phyloP scores from a whole-genome alignment of 2,888 invertebrate genomes.

The Pachymerium ferrugineum region DNA sequence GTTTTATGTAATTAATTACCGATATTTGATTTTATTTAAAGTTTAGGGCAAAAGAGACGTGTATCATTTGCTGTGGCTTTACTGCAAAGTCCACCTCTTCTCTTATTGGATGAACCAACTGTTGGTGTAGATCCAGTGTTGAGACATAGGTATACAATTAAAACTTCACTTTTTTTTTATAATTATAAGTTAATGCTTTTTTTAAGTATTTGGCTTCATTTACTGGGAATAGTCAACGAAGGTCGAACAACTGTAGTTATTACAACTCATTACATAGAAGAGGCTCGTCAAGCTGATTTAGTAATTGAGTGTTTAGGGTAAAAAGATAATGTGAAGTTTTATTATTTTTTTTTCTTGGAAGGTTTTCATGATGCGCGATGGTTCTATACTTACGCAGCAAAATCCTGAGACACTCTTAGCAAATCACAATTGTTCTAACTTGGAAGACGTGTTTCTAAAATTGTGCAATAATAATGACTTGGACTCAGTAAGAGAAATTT shows the following conservation, averaged over 20 bases:
- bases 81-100: constrained; percentile 84
- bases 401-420: constrained; percentile 43
- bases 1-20: constrained; percentile 31
- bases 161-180: too few species aligned
- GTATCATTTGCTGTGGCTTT: constrained; percentile 88
- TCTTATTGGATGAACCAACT: constrained; percentile 88
- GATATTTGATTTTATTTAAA: constrained; percentile 45
- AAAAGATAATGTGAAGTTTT: background rate
- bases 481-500: background rate
- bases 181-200: background rate
- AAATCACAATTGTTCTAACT: constrained; percentile 41
- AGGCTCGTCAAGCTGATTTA: constrained; percentile 70
- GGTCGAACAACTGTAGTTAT: too few species aligned
- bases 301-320: constrained; percentile 50
- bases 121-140: constrained; percentile 88
- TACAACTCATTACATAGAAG: too few species aligned
- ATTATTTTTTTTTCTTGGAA: background rate
- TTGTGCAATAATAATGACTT: constrained; percentile 41
- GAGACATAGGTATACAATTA: constrained; percentile 42
- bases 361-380: constrained; percentile 49
- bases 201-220: constrained; percentile 48
- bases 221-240: too few species aligned
- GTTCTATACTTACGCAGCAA: constrained; percentile 46
- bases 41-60: constrained; percentile 85
- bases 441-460: constrained; percentile 48